Base-by-base conservation (phyloP, 2,888 invertebrate species). In the Lomographa bimaculata region DNA sequence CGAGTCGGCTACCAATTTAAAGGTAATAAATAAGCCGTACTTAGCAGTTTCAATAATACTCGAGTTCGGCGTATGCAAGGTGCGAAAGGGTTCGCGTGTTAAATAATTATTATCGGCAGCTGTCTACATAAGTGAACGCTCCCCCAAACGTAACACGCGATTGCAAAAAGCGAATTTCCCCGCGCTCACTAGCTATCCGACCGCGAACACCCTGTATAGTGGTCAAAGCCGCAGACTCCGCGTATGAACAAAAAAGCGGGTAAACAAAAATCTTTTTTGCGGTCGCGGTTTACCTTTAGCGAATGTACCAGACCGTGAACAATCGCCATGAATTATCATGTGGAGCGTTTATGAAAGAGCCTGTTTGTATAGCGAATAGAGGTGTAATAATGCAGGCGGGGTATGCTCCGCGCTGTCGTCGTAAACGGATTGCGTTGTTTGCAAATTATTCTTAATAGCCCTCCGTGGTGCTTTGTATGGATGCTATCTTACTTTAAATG, bases 271-370 rank as follows among this genome's bases (percentile, higher is more conserved):
- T 78, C 70, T 75, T 80, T 80, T 85, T 82, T 82, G 83, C 66
- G 84, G 82, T 80, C 72, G 81, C 80, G 86, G 83, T 79, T 79
- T 74, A 77, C 81, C 82, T 85, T 83, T 83, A 70, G 76, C 62
- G 63, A 60, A 79, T 76, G 75, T 70, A 79, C 78, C 79, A 87
- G 87, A 89, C 87, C 84, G 75, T 86, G 85, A 83, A 87, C 80
- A 82, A 86, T 84, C 78, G 72, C 68, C 66, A 67, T 72, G 81
- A 79, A 83, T 87, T 84, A 85, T 80, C 82, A 83, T 79, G 80
- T 81, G 75, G 71, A 76, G 76, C 76, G 71, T 77, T 82, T 80
- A 76, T 81, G 72, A 78, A 79, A 75, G 75, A 83, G 75, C 66
- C 68, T 76, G 78, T 82, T 79, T 85, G 79, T 76, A 72, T 73